Conservation (phyloP, 2,113 vertebrate species). For the Rhodinocichla rosea region DNA sequence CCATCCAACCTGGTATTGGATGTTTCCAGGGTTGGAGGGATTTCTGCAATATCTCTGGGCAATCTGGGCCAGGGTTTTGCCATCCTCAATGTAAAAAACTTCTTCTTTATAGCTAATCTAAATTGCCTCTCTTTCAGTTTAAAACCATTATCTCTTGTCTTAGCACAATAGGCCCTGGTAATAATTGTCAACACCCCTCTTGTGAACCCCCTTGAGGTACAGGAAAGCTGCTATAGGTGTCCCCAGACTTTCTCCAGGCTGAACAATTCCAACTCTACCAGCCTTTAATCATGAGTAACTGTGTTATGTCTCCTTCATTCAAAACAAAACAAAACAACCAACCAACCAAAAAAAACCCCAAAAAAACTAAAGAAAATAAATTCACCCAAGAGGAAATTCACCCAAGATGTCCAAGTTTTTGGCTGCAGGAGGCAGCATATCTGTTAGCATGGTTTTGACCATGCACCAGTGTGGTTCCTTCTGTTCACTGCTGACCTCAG, state of each 20-base stretch:
- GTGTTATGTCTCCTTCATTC: not conserved
- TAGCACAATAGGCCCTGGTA: not conserved
- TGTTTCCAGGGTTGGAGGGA: not conserved
- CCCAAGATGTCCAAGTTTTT: not conserved
- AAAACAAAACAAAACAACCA: no score
- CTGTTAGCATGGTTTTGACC: not conserved
- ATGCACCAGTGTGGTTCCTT: not conserved
- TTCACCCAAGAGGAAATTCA: not conserved
- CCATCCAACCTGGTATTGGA: not conserved
- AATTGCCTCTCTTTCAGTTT: not conserved
- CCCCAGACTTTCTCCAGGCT: not conserved
- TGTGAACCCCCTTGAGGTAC: no score
- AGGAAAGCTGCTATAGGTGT: not conserved
- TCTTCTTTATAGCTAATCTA: not conserved
- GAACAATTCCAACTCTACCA: not conserved
- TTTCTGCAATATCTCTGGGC: not conserved
- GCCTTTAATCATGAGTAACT: not conserved
- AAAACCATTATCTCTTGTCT: not conserved
- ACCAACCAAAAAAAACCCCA: no score
- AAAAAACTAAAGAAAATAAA: not conserved
- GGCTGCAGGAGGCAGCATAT: not conserved
- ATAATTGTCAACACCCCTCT: not conserved
- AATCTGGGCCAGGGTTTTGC: not conserved
- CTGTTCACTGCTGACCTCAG: not conserved
- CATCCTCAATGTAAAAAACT: not conserved